phyloP scores from a whole-genome alignment of 2,113 vertebrate genomes.

The Ptyas mucosa region DNA sequence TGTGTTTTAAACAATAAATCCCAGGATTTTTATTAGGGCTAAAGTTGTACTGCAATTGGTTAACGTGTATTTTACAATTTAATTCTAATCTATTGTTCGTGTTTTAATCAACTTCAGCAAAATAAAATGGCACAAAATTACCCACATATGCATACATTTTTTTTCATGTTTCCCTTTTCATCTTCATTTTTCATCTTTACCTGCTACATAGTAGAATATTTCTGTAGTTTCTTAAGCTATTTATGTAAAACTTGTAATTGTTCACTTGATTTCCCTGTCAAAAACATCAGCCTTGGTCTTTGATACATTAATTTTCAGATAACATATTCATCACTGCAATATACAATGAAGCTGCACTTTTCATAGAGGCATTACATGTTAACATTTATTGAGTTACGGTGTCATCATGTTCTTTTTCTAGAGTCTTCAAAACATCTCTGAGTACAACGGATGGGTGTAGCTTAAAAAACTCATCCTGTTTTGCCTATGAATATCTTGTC shows the following conservation, averaged over 20 bases:
- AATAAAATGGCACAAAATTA: background rate
- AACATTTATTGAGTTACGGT: background rate
- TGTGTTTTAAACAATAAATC: conserved; percentile 51
- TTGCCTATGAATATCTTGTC: background rate
- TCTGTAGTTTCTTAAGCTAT: background rate
- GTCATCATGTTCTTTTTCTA: background rate
- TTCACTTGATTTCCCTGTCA: background rate
- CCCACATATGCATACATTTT: background rate
- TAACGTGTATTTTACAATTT: background rate
- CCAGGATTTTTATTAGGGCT: conserved; percentile 20
- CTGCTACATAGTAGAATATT: background rate
- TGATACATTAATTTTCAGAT: background rate
- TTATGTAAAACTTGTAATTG: background rate
- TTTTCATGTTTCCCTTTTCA: background rate
- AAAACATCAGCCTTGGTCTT: background rate
- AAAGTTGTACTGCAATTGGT: background rate
- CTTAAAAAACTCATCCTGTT: background rate
- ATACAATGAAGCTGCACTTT: background rate
- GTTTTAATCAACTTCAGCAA: background rate
- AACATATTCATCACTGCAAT: background rate
- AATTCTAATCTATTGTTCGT: background rate
- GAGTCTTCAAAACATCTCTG: background rate
- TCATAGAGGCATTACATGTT: background rate
- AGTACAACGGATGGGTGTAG: background rate
- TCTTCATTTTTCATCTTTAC: background rate